phyloP scores from a whole-genome alignment of 2,888 invertebrate species.

The Nematopogon swammerdamellus region DNA sequence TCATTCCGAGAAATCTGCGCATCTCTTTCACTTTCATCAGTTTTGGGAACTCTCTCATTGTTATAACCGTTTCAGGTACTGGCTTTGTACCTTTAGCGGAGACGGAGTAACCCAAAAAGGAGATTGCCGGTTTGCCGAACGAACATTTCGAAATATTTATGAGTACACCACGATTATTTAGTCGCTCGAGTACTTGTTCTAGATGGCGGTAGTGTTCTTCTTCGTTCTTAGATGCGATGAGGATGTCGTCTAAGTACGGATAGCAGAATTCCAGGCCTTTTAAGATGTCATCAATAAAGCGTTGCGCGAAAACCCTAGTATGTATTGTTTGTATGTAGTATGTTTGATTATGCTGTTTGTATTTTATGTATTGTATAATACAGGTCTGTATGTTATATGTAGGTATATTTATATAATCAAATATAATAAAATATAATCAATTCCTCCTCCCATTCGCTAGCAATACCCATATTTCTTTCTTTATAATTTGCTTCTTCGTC shows the following conservation, averaged over 20 bases:
- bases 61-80: slow-evolving; percentile 18
- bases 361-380: no score
- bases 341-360: no score
- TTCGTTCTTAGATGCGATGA: neutral
- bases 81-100: slow-evolving; percentile 17
- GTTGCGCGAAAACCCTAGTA: no score
- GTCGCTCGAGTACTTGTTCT: slow-evolving; percentile 7
- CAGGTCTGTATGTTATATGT: no score
- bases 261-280: slow-evolving; percentile 3
- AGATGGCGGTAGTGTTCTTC: slow-evolving; percentile 10
- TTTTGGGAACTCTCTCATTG: slow-evolving; percentile 14
- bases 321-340: no score
- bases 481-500: no score
- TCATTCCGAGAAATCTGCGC: slow-evolving; percentile 19
- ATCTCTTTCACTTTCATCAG: slow-evolving; percentile 18
- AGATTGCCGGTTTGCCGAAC: slow-evolving; percentile 14
- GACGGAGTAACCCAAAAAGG: slow-evolving; percentile 17
- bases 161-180: slow-evolving; percentile 9
- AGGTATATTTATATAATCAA: no score
- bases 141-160: slow-evolving; percentile 21
- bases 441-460: no score
- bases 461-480: no score
- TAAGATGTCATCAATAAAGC: slow-evolving; percentile 3
- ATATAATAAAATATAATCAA: no score
- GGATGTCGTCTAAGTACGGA: slow-evolving; percentile 5